These are phyloP conservation scores for Molossus molossus DNA, from an alignment of 2,797 vertebrate species.

Conservation along the genomic window DNA sequence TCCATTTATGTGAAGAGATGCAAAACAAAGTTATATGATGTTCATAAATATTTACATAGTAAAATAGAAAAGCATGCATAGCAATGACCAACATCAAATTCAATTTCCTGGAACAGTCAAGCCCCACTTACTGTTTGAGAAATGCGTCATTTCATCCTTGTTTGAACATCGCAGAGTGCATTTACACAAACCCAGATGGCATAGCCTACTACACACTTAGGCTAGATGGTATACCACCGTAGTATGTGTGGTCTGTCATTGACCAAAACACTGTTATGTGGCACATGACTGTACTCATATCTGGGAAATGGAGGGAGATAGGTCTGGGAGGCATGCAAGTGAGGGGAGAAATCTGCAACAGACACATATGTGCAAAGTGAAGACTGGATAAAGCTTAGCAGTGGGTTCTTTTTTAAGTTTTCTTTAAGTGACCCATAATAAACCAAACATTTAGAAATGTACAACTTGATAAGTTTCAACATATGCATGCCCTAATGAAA, in stretches of 20 bases:
- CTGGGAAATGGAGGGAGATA: background rate
- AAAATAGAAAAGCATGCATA: background rate
- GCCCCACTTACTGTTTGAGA: background rate
- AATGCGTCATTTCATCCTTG: background rate
- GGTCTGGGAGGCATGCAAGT: background rate
- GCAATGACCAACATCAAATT: background rate
- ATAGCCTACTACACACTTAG: background rate
- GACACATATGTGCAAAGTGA: background rate
- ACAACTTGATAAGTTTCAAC: background rate
- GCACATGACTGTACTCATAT: background rate
- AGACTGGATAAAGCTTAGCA: background rate
- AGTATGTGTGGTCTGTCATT: background rate
- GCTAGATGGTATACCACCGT: background rate
- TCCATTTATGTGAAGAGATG: background rate
- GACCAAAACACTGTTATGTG: background rate
- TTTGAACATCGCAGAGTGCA: background rate
- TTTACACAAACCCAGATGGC: background rate
- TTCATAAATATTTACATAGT: background rate
- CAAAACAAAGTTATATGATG: background rate
- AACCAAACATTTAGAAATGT: background rate
- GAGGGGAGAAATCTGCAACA: background rate
- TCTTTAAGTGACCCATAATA: background rate
- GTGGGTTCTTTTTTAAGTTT: background rate
- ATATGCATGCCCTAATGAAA: background rate
- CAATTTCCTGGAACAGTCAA: background rate